Conservation (phyloP, 2,888 invertebrate species). For the Latrodectus elegans region DNA sequence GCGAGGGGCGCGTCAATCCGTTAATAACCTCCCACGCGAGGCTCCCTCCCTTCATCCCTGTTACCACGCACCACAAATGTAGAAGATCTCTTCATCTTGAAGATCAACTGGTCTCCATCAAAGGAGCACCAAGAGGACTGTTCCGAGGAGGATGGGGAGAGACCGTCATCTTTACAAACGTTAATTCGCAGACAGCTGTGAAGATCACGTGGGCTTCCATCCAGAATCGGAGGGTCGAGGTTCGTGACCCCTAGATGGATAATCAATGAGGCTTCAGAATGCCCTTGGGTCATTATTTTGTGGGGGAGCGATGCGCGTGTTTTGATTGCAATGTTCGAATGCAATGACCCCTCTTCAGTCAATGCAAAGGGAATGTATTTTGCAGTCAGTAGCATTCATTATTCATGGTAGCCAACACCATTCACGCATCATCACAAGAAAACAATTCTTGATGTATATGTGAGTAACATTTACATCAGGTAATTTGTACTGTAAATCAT, state of each 20-base stretch:
- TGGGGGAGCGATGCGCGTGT: conserved; percentile 8
- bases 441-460: no score
- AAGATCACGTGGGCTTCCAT: conserved; percentile 31
- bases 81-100: conserved; percentile 2
- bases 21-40: conserved; percentile 1
- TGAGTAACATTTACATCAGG: no score
- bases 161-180: conserved; percentile 8
- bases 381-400: no score
- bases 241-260: conserved; percentile 14
- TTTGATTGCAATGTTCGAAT: conserved; percentile 27
- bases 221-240: background rate
- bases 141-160: background rate
- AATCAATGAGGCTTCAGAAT: conserved; percentile 35
- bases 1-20: conserved; percentile 2
- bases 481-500: no score
- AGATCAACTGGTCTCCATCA: background rate
- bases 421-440: no score
- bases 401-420: no score
- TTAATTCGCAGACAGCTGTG: conserved; percentile 57
- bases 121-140: background rate
- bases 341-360: conserved; percentile 15
- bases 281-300: conserved; percentile 38
- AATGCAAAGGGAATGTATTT: no score
- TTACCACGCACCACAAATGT: background rate
- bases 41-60: background rate